phyloP scores from a whole-genome alignment of 2,888 invertebrate species.

The Pemphredon lugubris region DNA sequence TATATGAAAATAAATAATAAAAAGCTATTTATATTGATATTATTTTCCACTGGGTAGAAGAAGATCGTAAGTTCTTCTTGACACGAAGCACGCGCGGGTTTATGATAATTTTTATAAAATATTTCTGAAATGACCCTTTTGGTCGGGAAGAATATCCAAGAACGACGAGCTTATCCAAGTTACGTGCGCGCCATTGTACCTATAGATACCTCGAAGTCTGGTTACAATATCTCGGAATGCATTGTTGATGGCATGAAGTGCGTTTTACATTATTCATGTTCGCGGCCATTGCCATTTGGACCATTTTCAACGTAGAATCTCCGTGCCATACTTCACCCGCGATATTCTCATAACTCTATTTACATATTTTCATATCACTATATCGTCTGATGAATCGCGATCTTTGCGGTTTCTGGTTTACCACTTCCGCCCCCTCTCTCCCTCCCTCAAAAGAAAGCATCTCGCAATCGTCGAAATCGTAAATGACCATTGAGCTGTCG shows the following conservation, averaged over 20 bases:
- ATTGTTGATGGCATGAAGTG: slow-evolving; percentile 17
- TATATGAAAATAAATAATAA: no score
- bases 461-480: slow-evolving; percentile 10
- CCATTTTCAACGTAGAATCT: slow-evolving; percentile 50
- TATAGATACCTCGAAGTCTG: no score
- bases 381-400: slow-evolving; percentile 29
- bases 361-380: slow-evolving; percentile 49
- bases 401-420: slow-evolving; percentile 23
- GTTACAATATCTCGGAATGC: slow-evolving; percentile 31
- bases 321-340: slow-evolving; percentile 31
- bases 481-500: slow-evolving; percentile 9
- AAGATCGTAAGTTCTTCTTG: no score
- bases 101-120: no score
- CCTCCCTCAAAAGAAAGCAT: background rate
- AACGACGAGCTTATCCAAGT: no score
- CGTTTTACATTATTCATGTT: slow-evolving; percentile 56
- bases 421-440: slow-evolving; percentile 6
- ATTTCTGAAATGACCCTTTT: no score
- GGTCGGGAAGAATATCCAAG: no score
- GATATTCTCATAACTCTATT: slow-evolving; percentile 44
- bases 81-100: no score
- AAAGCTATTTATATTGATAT: no score
- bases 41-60: no score
- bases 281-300: slow-evolving; percentile 49
- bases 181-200: no score